Evolutionary conservation across 1,140 invertebrate genomes (phyloP), one percentile per base, ranked within the genome.

Genomic region (Dendroctonus valens): DNA sequence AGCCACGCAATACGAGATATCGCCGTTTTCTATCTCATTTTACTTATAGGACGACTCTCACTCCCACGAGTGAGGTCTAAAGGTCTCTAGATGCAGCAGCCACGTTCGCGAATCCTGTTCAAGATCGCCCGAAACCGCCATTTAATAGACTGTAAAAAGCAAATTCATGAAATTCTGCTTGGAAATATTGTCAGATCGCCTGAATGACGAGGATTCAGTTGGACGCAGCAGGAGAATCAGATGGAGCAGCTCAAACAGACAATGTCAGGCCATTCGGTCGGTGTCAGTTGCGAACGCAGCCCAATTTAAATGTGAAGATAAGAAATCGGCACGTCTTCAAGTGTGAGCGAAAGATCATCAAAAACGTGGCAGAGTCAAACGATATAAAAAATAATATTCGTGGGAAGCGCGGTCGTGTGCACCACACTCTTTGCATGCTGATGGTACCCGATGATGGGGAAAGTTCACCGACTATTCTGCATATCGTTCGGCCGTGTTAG

Each of bases 371-470:
- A 49, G 53, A 65, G 62, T 65, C 62, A 55, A 57, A 65, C 52
- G 53, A 65, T 65, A 65, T 65, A 65, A 65, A 65, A 65, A 65
- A 65, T 65, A 65, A 65, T 65, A 65, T 65, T 65, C 62, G 62
- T 65, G 62, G 62, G 62, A 65, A 65, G 52, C 52, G 38, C 40
- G 42, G 53, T 65, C 62, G 62, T 65, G 54, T 42, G 53, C 52
- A 65, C 61, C 52, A 57, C 62, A 65, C 62, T 63, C 54, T 52
- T 57, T 65, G 62, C 62, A 65, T 65, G 53, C 44, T 65, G 62
- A 65, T 65, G 38, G 53, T 65, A 57, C 52, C 61, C 51, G 50
- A 54, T 41, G 60, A 54, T 52, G 59, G 59, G 50, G 60, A 53
- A 63, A 63, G 62, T 57, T 65, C 42, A 54, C 26, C 26, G 26